These are phyloP conservation scores for Amphiura filiformis DNA, from an alignment of 35 echinoderm and acorn worm species.

Conservation along the genomic window DNA sequence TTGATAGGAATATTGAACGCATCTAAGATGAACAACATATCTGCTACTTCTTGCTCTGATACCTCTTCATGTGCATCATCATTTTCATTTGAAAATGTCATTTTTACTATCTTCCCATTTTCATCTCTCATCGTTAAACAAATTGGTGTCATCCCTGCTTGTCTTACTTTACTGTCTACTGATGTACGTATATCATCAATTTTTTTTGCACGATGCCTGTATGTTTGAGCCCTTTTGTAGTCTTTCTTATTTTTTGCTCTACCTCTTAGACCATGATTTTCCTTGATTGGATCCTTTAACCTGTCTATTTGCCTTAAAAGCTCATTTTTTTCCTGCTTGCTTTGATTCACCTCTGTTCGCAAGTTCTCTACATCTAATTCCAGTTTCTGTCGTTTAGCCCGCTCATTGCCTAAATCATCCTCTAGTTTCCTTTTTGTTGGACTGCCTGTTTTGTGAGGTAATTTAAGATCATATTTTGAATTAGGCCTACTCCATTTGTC, in stretches of 20 bases:
- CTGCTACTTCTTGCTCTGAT: not conserved
- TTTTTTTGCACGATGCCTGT: slow-evolving; percentile 7
- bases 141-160: not conserved
- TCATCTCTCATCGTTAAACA: slow-evolving; percentile 50
- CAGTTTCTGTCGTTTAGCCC: no score
- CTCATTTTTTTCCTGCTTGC: not conserved
- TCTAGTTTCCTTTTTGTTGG: slow-evolving; percentile 35
- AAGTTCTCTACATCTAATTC: not conserved
- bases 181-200: slow-evolving; percentile 16
- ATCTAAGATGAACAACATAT: slow-evolving; percentile 55
- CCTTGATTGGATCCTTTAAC: no score
- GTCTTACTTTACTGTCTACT: not conserved
- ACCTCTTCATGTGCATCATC: not conserved
- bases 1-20: slow-evolving; percentile 54
- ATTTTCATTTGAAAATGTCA: slow-evolving; percentile 8
- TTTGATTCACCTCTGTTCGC: not conserved
- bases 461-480: slow-evolving; percentile 31
- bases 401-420: slow-evolving; percentile 20
- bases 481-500: slow-evolving; percentile 32
- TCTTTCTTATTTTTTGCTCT: no score
- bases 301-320: no score
- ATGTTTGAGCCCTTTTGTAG: no score
- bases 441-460: slow-evolving; percentile 37
- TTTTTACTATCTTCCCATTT: slow-evolving; percentile 9
- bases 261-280: no score